Evolutionary conservation across 2,113 vertebrate species (phyloP), one percentile per base, ranked within the genome.

Genomic region (Phylloscopus whistleri): DNA sequence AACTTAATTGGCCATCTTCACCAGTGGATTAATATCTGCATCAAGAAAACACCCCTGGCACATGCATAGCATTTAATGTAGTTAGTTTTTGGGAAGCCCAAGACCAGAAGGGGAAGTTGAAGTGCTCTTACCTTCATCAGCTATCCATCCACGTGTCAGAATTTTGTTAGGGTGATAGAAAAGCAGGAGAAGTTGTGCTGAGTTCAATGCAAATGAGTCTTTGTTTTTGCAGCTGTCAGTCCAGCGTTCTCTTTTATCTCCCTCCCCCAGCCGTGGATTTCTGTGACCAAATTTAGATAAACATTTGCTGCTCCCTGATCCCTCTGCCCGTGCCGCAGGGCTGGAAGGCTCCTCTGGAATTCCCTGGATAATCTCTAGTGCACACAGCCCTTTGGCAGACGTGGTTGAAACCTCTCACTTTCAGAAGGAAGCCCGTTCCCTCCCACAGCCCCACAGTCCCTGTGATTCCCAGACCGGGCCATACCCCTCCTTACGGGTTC

Each of bases 251-350:
- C 69, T 49, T 91, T 91, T 81, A 84, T 89, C 84, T 91, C 37
- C 27, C 60, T 64, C 73, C 37, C 53, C 33, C 51, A 70, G 52
- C 6, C 0, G 0, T 84, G 48, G 37, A 77, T 75, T 80, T 92
- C 84, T 72, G 53, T 77, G 83, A 83, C 83, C 63, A 92, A 96
- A 92, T 93, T 91, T 93, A 96, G 92, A 81, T 88, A 83, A 94
- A 90, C 35, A 55, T 87, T 93, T 94, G 84, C 76, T 89, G 52
- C 64, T 94, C 52, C 49, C 41, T 87, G 89, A 51, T 78, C 55
- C 67, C 55, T 81, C 56, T 84, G 64, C 35, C 73, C 4, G 1
- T 92, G 85, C 72, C 0, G 1, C n/a, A 63, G 78, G 83, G 70
- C 79, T 89, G 37, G 76, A 84, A 92, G 31, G 56, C 35, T 95